These are phyloP conservation scores for Zoanthus gigantus DNA, from an alignment of 92 coral and sea anemone genomes.

Conservation along the genomic window DNA sequence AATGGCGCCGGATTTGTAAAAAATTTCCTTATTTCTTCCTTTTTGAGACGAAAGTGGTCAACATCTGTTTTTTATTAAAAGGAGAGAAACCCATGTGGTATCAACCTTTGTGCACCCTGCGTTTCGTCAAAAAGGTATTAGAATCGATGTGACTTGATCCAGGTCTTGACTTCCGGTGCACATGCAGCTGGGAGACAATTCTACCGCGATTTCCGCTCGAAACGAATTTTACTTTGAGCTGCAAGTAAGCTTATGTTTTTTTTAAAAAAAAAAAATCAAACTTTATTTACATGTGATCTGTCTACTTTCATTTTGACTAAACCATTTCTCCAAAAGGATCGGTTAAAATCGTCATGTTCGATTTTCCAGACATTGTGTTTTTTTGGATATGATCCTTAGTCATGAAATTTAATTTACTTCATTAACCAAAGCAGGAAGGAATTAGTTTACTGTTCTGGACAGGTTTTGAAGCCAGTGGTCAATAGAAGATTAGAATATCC, in stretches of 20 bases:
- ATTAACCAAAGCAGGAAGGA: not conserved
- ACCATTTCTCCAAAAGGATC: too few species aligned
- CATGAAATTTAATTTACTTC: conserved; percentile 3
- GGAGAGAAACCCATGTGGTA: not conserved
- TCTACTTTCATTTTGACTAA: too few species aligned
- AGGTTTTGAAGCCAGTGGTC: not conserved
- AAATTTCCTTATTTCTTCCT: not conserved
- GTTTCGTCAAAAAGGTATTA: conserved; percentile 29
- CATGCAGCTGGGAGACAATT: conserved; percentile 37
- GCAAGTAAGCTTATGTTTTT: not conserved
- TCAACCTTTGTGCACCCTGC: conserved; percentile 15
- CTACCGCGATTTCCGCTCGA: conserved; percentile 37
- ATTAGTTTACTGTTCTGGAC: not conserved
- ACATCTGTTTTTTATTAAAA: conserved; percentile 35
- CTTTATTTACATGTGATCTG: not conserved
- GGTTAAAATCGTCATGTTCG: too few species aligned
- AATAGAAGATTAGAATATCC: not conserved
- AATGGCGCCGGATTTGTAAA: conserved; percentile 9
- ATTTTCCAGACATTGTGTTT: not conserved
- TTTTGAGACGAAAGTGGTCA: conserved; percentile 27
- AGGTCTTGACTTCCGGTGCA: conserved; percentile 37
- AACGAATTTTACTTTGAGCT: not conserved
- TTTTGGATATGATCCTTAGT: not conserved
- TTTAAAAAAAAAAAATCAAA: not conserved
- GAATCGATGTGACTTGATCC: conserved; percentile 32